Percentiles rank a stretch among this genome's conserved stretches.
Evolutionary conservation across 2,113 vertebrate genomes (phyloP).

Genomic region (Apeltes quadracus): DNA sequence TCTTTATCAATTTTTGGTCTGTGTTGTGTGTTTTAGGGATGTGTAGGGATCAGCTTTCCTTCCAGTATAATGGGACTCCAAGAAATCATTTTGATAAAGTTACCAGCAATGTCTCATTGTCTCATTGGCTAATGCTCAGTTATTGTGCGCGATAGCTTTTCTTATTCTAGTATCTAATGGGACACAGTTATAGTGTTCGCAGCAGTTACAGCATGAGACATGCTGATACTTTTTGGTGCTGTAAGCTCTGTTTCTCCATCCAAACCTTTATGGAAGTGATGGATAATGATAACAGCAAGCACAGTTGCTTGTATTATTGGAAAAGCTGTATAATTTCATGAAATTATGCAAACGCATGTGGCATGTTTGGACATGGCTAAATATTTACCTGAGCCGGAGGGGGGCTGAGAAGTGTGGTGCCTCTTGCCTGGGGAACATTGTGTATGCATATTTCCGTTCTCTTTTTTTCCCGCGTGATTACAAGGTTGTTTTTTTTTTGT

Average conservation of each 20-base stretch:
- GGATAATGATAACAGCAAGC: background rate
- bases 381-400: constrained; percentile 23
- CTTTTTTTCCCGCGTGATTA: constrained; percentile 43
- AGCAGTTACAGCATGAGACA: background rate
- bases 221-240: background rate
- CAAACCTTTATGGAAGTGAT: background rate
- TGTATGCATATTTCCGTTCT: constrained; percentile 50
- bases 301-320: constrained; percentile 8
- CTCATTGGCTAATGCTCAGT: background rate
- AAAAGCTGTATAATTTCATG: constrained; percentile 54
- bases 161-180: constrained; percentile 1
- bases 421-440: constrained; percentile 59
- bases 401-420: background rate
- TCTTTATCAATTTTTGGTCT: background rate
- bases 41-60: too few relatives aligned
- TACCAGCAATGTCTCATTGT: background rate
- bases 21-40: too few relatives aligned
- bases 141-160: background rate
- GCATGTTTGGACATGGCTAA: constrained; percentile 71
- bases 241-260: background rate
- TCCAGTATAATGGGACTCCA: background rate
- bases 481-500: constrained; percentile 48
- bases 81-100: background rate
- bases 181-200: background rate
- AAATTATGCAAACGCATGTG: constrained; percentile 48